Conservation (phyloP, 2,888 invertebrate genomes). For the Ectemnius continuus region DNA sequence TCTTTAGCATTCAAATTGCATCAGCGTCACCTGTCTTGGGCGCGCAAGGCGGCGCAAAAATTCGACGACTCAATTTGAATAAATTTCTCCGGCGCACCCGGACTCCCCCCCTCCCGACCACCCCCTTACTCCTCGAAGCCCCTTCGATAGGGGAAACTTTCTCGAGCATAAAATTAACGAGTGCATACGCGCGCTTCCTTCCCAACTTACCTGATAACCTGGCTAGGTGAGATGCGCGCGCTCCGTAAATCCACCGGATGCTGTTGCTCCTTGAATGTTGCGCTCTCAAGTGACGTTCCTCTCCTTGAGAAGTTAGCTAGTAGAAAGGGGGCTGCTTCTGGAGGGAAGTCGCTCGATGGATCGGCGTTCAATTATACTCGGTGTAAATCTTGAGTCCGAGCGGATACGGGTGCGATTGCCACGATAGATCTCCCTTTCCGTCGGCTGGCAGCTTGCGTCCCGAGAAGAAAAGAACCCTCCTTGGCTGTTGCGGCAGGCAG, state of each 20-base stretch:
- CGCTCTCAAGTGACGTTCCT: no score
- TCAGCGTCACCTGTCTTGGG: constrained; percentile 36
- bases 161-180: constrained; percentile 45
- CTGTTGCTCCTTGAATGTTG: no score
- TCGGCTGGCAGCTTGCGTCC: background rate
- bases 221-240: constrained; percentile 7
- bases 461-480: constrained; percentile 1
- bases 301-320: no score
- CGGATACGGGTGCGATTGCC: constrained; percentile 2
- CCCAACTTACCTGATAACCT: constrained; percentile 37
- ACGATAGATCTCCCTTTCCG: constrained; percentile 20
- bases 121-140: no score
- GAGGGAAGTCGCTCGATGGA: no score
- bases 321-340: no score
- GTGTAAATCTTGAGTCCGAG: constrained; percentile 24
- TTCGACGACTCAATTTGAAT: constrained; percentile 53
- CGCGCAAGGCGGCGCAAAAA: constrained; percentile 26
- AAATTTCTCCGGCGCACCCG: constrained; percentile 38
- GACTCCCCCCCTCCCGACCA: background rate
- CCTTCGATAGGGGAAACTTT: constrained; percentile 23
- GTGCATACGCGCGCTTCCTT: constrained; percentile 15
- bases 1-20: constrained; percentile 42
- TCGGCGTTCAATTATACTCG: constrained; percentile 12
- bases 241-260: constrained; percentile 23
- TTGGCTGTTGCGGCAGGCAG: background rate